These are phyloP conservation scores for Drosophila pruinosa DNA, from an alignment of 1,140 invertebrate species.

Conservation along the genomic window DNA sequence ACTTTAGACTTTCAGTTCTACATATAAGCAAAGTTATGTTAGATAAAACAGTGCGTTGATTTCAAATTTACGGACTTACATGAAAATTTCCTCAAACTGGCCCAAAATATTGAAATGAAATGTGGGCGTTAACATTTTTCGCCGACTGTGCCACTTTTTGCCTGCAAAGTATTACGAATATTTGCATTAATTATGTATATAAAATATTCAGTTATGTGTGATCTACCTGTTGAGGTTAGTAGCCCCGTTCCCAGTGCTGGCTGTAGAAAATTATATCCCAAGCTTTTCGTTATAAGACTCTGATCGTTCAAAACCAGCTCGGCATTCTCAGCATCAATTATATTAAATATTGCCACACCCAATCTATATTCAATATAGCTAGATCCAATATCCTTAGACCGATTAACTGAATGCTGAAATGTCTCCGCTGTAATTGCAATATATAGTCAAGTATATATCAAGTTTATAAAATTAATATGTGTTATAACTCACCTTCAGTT, in stretches of 20 bases:
- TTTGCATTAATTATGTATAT: too few species aligned
- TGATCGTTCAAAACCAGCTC: slow-evolving; percentile 64
- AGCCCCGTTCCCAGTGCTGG: slow-evolving; percentile 88
- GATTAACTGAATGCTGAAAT: slow-evolving; percentile 12
- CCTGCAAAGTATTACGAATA: too few species aligned
- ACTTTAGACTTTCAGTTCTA: slow-evolving; percentile 81
- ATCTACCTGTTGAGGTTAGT: slow-evolving; percentile 85
- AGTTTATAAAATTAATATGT: background rate
- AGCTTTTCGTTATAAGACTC: slow-evolving; percentile 60
- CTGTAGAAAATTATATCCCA: slow-evolving; percentile 84
- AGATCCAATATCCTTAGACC: background rate
- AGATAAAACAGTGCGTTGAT: background rate
- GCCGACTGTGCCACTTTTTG: slow-evolving; percentile 89
- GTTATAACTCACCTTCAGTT: slow-evolving; percentile 1
- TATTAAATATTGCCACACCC: slow-evolving; percentile 47
- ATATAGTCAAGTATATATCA: background rate
- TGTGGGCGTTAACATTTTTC: slow-evolving; percentile 93
- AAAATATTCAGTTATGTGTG: background rate
- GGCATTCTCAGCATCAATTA: slow-evolving; percentile 64
- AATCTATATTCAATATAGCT: slow-evolving; percentile 61
- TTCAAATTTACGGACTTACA: slow-evolving; percentile 82
- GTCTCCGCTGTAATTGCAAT: slow-evolving; percentile 17
- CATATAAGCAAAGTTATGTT: background rate
- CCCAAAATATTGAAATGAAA: slow-evolving; percentile 95
- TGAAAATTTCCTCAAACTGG: slow-evolving; percentile 89